phyloP scores from a whole-genome alignment of 1,140 invertebrate genomes.

The Zaprionus gabonicus region DNA sequence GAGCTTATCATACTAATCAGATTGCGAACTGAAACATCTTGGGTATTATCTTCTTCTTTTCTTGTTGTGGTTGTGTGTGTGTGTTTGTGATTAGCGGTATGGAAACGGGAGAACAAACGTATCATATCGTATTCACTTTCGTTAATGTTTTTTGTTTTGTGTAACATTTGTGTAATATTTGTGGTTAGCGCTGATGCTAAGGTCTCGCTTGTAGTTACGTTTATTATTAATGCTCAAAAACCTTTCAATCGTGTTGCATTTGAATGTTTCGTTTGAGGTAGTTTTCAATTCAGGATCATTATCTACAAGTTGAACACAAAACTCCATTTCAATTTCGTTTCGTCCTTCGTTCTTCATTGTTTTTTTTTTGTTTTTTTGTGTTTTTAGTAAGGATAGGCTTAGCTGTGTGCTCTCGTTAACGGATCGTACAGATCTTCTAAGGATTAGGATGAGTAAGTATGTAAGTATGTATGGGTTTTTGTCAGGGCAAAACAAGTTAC shows the following conservation, averaged over 20 bases:
- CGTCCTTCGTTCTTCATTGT: constrained; percentile 5
- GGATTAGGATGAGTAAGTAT: constrained; percentile 32
- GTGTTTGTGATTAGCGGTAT: background rate
- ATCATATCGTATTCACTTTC: constrained; percentile 32
- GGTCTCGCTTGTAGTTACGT: constrained; percentile 79
- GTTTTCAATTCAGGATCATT: constrained; percentile 82
- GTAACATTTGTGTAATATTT: constrained; percentile 48
- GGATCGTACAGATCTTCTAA: constrained; percentile 50
- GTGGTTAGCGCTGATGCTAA: constrained; percentile 72
- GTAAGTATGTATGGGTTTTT: constrained; percentile 28
- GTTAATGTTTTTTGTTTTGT: constrained; percentile 17
- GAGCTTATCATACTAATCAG: constrained; percentile 24
- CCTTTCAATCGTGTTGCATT: constrained; percentile 61
- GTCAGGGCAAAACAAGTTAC: constrained; percentile 66
- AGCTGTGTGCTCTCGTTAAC: constrained; percentile 44
- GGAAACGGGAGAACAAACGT: constrained; percentile 31
- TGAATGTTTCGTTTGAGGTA: constrained; percentile 80
- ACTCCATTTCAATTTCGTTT: constrained; percentile 54
- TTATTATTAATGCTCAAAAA: constrained; percentile 80
- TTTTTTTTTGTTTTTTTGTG: background rate
- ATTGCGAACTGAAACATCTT: constrained; percentile 23
- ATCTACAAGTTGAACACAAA: constrained; percentile 82
- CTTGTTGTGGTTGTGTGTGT: constrained; percentile 33
- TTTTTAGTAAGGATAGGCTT: constrained; percentile 32
- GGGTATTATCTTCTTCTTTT: constrained; percentile 12